Evolutionary conservation across 2,888 invertebrate species (phyloP), one percentile per base, ranked within the genome.

Genomic region (Unio pictorum): DNA sequence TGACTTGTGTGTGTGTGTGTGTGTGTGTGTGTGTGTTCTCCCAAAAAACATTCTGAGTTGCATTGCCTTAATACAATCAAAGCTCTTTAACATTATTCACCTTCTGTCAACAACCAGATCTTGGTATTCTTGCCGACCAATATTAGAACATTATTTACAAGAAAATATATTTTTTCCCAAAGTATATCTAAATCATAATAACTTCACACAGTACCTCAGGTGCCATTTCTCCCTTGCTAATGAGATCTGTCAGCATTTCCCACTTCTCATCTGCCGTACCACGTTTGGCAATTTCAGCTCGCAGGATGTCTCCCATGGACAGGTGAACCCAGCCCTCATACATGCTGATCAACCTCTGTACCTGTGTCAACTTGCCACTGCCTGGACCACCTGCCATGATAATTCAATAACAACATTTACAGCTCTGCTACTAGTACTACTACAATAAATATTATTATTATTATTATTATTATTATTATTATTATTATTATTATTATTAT

Each of bases 361-460:
- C 96, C 91, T 97, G 96, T 3, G 96, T 96, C 58, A 96, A 96
- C 91, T 97, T 97, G 73, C 97, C 96, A 34, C 95, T 96, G 3
- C 98, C 98, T 0, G 97, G 98, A 0, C 97, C 97, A 66, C 88
- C 89, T 89, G 66, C 11, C 20, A 28, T 28, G 7, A 20, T 23
- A 60, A 60, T 20, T 17, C 45, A 45, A 15, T 45, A 64, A 28
- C 17, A 64, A 18, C 18, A 55, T 26, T 64, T 34, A 17, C 6
- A n/a, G 18, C 56, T 1, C 62, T 61, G n/a, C 30, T 26, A 61
- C 30, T 28, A 5, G 15, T 61, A 61, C 61, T 61, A n/a, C 23
- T 61, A 26, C 61, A 20, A 61, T 17, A 64, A 26, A 34, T 45
- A 45, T 45, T 45, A 45, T 45, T 8, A 45, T 45, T 7, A 11